Evolutionary conservation across 2,888 invertebrate genomes (phyloP), one percentile per base, ranked within the genome.

Genomic region (Chymomyza procnemis): DNA sequence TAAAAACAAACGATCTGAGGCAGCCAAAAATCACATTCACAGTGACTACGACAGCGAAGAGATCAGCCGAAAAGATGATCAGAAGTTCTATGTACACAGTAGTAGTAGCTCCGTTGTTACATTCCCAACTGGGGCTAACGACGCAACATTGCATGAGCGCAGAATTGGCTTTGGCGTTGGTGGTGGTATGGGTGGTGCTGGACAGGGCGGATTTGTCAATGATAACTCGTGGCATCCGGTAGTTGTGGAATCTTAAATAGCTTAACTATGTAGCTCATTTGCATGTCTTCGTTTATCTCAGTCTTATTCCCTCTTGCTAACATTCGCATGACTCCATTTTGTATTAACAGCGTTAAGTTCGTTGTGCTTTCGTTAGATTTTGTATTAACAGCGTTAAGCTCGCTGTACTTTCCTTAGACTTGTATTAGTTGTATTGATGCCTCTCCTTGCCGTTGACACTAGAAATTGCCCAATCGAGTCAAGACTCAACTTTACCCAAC

Each of bases 211-310:
- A 50, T 73, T 69, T 60, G 70, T 56, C 73, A 83, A 78, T 54
- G 80, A 83, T 60, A 85, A 88, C 76, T 69, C 79, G 52, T 90
- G 90, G 90, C 89, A 87, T 60, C 90, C 90, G 19, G 74, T 90
- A 72, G 83, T 89, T 75, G 74, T 83, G 69, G 80, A 81, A 55
- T 71, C 71, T 26, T 88, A 86, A 71, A 55, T 4, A 18, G 30
- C 47, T 61, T 12, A 8, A 16, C 50, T 12, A 26, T 22, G 22
- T 50, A 54, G 22, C 19, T 22, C 22, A 54, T 22, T 14, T 54
- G 54, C 54, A 54, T 54, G 26, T 54, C 54, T 54, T 22, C 54
- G 19, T 19, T 0, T 21, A 19, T 21, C 21, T 54, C 2, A 8
- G 3, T 54, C 14, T 54, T 21, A 22, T 21, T 30, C 30, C 30